Evolutionary conservation across 2,888 invertebrate species (phyloP).

Genomic region (Leptopilina syphax): DNA sequence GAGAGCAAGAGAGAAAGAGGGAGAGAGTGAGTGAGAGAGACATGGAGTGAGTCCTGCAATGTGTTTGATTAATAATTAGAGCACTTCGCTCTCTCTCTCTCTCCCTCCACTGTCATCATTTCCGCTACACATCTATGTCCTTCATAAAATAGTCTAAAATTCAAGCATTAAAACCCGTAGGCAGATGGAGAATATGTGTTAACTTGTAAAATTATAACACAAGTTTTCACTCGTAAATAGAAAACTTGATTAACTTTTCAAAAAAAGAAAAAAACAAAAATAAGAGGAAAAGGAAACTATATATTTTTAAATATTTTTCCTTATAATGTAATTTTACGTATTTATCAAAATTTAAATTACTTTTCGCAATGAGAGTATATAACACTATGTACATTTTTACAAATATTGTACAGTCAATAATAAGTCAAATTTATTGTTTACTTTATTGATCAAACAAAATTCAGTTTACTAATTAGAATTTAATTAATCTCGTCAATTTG

Average conservation of each 20-base stretch:
- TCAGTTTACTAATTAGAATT: no score
- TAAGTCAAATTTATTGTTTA: no score
- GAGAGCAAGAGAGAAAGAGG: slow-evolving; percentile 12
- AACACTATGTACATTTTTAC: no score
- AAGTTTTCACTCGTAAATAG: slow-evolving; percentile 3
- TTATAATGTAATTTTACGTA: not conserved
- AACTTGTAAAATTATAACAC: slow-evolving; percentile 28
- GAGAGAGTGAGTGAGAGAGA: slow-evolving; percentile 14
- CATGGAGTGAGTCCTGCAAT: slow-evolving; percentile 55
- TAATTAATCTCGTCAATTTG: no score
- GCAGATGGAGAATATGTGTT: slow-evolving; percentile 5
- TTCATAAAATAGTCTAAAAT: slow-evolving; percentile 16
- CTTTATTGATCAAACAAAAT: no score
- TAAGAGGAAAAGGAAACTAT: no score
- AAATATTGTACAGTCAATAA: no score
- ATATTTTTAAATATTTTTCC: not conserved
- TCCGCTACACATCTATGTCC: slow-evolving; percentile 27
- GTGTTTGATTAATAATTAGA: slow-evolving; percentile 67
- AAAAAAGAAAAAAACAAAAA: not conserved
- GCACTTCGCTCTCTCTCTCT: slow-evolving; percentile 57
- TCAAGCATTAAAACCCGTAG: slow-evolving; percentile 17
- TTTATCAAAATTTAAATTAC: not conserved
- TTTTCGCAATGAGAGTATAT: not conserved
- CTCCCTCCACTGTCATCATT: slow-evolving; percentile 33
- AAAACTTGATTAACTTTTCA: slow-evolving; percentile 13